phyloP scores from a whole-genome alignment of 2,888 invertebrate genomes.

The Andrena haemorrhoa region DNA sequence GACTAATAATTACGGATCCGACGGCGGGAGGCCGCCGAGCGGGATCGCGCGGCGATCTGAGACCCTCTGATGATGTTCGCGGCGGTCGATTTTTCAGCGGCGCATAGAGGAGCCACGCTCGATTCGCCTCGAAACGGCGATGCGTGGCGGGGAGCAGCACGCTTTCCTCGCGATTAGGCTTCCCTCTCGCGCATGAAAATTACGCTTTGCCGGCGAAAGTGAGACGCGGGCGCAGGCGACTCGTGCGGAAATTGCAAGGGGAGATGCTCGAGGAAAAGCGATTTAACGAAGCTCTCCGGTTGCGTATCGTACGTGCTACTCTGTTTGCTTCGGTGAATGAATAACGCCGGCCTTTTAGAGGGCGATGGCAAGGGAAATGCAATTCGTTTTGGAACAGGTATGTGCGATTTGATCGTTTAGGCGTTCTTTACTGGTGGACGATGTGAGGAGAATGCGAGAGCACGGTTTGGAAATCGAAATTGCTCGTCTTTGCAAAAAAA shows the following conservation, averaged over 20 bases:
- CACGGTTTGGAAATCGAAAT: neutral
- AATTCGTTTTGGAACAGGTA: too few species aligned
- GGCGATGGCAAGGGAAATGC: too few species aligned
- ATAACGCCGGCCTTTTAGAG: neutral
- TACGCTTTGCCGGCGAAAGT: constrained; percentile 39
- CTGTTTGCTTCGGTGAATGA: neutral
- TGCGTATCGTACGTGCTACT: neutral
- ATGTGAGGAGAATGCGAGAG: neutral
- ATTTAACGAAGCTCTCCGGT: constrained; percentile 17
- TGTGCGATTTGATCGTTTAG: too few species aligned
- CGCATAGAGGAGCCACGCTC: neutral
- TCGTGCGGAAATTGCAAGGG: constrained; percentile 33
- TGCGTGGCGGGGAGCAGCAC: constrained; percentile 25
- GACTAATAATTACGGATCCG: constrained; percentile 59
- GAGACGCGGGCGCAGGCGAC: constrained; percentile 1
- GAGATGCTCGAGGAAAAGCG: constrained; percentile 10
- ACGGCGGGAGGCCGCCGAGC: neutral
- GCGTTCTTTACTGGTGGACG: too few species aligned
- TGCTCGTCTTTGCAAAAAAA: neutral
- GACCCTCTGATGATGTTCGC: neutral
- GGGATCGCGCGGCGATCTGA: neutral
- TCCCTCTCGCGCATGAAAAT: constrained; percentile 29
- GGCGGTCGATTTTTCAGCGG: constrained; percentile 18
- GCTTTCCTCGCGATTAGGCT: constrained; percentile 37
- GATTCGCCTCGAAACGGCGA: constrained; percentile 14